These are phyloP conservation scores for Corydoras sp. DNA, from an alignment of 2,113 vertebrate species.

Conservation along the genomic window DNA sequence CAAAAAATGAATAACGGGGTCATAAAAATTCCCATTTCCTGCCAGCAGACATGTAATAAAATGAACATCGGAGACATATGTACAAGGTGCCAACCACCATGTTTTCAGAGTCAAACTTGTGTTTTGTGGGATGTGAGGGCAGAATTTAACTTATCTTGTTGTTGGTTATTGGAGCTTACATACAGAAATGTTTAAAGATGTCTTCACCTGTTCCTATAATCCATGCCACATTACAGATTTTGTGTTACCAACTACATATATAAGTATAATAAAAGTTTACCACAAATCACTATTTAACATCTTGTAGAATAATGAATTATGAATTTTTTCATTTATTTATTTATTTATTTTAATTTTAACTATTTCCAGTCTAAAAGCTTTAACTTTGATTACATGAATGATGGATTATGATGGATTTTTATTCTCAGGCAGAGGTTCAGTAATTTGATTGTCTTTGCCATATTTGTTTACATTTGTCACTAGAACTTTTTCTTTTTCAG, in stretches of 20 bases:
- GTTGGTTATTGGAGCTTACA: neutral
- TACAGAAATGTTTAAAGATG: neutral
- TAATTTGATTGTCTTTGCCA: too few species aligned
- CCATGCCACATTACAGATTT: neutral
- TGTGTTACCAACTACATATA: neutral
- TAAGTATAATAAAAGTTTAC: neutral
- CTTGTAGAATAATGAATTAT: too few species aligned
- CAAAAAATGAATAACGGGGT: neutral
- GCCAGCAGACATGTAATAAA: too few species aligned
- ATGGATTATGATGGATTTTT: too few species aligned
- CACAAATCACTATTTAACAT: neutral
- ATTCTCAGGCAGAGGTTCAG: too few species aligned
- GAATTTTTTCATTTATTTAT: too few species aligned
- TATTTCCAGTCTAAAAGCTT: too few species aligned
- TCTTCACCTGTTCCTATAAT: neutral
- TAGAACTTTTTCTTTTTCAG: too few species aligned
- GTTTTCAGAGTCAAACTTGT: neutral
- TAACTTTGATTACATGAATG: too few species aligned
- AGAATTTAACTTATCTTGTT: constrained; percentile 7
- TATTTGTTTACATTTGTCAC: too few species aligned
- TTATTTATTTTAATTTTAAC: too few species aligned
- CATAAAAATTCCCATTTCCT: neutral
- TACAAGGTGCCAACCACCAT: neutral
- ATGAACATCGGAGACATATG: neutral
- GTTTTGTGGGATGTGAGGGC: neutral